Conservation (phyloP, 2,113 vertebrate genomes). For the Saccopteryx leptura region DNA sequence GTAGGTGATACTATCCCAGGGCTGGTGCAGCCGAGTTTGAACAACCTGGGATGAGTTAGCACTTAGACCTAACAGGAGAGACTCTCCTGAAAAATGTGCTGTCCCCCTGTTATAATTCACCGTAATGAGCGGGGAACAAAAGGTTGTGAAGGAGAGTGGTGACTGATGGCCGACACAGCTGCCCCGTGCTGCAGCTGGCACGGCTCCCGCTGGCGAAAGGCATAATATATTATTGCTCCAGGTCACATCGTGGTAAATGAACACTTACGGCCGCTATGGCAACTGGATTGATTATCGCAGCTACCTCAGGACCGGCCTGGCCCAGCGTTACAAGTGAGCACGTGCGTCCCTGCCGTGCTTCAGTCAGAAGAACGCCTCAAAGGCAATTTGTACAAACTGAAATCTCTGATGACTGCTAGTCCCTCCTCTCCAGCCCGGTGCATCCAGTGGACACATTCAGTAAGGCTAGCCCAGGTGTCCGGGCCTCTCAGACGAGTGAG, state of each 20-base stretch:
- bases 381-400: conserved; percentile 65
- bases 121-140: conserved; percentile 86
- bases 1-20: background rate
- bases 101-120: conserved; percentile 85
- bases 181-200: conserved; percentile 77
- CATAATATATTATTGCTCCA: conserved; percentile 80
- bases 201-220: conserved; percentile 82
- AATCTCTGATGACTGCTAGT: background rate
- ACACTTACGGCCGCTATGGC: conserved; percentile 84
- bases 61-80: conserved; percentile 61
- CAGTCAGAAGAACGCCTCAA: conserved; percentile 67
- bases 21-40: background rate
- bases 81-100: conserved; percentile 82
- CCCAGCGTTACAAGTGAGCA: conserved; percentile 82
- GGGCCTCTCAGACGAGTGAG: background rate
- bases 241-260: conserved; percentile 89
- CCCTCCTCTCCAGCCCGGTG: background rate
- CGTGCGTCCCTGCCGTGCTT: conserved; percentile 73
- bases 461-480: background rate
- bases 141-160: conserved; percentile 85
- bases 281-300: conserved; percentile 87
- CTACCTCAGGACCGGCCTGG: conserved; percentile 77
- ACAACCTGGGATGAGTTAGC: conserved; percentile 55
- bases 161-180: conserved; percentile 87
- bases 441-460: background rate